Conservation (phyloP, 2,888 invertebrate species). For the Ligdia adustata region DNA sequence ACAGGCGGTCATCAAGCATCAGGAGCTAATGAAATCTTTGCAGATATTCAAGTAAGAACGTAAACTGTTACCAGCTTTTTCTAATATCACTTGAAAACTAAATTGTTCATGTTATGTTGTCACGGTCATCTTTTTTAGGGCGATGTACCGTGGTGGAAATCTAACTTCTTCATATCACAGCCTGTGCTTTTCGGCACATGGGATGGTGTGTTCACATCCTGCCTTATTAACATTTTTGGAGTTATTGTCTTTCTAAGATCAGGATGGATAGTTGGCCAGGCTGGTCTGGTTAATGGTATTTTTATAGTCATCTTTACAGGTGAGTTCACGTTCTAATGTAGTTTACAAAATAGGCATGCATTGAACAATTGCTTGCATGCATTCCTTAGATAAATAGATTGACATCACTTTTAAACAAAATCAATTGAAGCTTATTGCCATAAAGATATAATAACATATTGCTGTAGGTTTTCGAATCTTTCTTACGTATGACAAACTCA, state of each 20-base stretch:
- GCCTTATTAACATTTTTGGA: conserved; percentile 98
- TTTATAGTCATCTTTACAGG: conserved; percentile 92
- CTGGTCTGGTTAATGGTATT: conserved; percentile 91
- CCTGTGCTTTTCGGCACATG: conserved; percentile 98
- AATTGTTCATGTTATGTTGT: not conserved
- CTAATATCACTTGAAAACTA: not conserved
- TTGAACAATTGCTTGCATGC: too few species aligned
- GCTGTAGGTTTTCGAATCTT: too few species aligned
- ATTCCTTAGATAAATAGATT: too few species aligned
- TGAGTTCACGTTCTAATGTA: too few species aligned
- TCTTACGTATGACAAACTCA: too few species aligned
- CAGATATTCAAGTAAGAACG: conserved; percentile 91
- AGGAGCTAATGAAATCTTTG: conserved; percentile 95
- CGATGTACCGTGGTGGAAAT: conserved; percentile 97
- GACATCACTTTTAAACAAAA: too few species aligned
- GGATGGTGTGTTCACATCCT: conserved; percentile 99
- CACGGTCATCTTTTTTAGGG: conserved; percentile 73
- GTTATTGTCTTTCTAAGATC: conserved; percentile 98
- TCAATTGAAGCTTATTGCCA: too few species aligned
- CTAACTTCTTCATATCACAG: conserved; percentile 97
- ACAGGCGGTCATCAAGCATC: conserved; percentile 93
- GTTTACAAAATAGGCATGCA: too few species aligned
- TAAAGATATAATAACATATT: too few species aligned
- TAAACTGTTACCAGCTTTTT: not conserved
- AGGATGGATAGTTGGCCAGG: conserved; percentile 98